Conservation (phyloP, 2,888 invertebrate species). For the Sarcophaga carnaria region DNA sequence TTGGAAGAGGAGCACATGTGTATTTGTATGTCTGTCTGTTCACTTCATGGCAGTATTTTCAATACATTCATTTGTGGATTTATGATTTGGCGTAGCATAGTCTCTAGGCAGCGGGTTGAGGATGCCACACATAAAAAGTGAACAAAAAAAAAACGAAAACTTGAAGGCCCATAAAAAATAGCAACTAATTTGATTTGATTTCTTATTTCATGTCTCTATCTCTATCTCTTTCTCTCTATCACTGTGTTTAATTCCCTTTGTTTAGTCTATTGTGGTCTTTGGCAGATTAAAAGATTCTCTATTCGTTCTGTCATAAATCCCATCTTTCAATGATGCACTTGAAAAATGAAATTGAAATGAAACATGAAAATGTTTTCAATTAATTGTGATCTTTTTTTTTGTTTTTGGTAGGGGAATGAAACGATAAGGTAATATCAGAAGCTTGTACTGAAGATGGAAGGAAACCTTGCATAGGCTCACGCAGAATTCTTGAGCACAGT, state of each 20-base stretch:
- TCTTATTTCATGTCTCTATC: conserved; percentile 6
- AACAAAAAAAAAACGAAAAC: neutral
- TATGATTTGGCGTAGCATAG: neutral
- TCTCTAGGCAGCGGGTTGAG: conserved; percentile 7
- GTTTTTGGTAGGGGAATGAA: no score
- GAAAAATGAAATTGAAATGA: conserved; percentile 31
- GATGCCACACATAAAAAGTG: conserved; percentile 44
- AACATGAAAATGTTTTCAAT: neutral
- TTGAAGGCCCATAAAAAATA: conserved; percentile 54
- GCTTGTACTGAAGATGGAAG: no score
- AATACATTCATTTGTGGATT: neutral
- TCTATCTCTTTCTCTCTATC: neutral
- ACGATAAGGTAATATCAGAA: no score
- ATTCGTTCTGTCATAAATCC: conserved; percentile 56
- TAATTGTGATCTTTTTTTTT: no score
- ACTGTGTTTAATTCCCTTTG: conserved; percentile 31
- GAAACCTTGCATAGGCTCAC: no score
- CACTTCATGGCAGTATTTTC: neutral
- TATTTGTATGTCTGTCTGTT: conserved; percentile 1
- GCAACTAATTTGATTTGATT: conserved; percentile 64
- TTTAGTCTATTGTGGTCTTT: conserved; percentile 60
- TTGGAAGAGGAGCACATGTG: neutral
- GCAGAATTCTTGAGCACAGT: no score
- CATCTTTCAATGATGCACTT: conserved; percentile 56
- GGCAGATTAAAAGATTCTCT: conserved; percentile 6